Evolutionary conservation across 2,113 vertebrate genomes (phyloP).

Genomic region (Tringa solitaria): DNA sequence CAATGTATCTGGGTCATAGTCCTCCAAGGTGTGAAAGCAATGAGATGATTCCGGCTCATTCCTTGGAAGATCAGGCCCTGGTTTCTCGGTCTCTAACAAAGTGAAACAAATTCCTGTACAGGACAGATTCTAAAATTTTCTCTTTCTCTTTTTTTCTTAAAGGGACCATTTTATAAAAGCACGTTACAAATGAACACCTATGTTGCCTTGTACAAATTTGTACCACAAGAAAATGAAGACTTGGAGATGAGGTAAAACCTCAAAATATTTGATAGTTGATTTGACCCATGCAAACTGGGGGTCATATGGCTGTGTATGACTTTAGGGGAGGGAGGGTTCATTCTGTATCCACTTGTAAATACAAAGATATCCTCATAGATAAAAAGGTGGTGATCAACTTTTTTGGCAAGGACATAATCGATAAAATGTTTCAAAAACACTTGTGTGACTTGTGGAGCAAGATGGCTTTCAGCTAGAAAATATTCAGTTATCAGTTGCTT

Average conservation of each 20-base stretch:
- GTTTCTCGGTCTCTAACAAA: neutral
- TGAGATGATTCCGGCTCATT: neutral
- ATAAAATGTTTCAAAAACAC: neutral
- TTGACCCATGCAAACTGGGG: neutral
- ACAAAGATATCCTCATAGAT: neutral
- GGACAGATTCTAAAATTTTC: neutral
- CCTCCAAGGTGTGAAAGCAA: neutral
- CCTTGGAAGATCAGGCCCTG: neutral
- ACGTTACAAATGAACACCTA: constrained; percentile 86
- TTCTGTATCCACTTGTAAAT: neutral
- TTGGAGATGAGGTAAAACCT: constrained; percentile 89
- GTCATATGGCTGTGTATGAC: neutral
- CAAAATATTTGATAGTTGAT: neutral
- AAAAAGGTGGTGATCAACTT: neutral
- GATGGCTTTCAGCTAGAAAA: neutral
- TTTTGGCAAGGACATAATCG: neutral
- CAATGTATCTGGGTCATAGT: neutral
- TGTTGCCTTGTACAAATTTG: constrained; percentile 95
- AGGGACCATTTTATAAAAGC: constrained; percentile 80
- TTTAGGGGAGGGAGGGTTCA: neutral
- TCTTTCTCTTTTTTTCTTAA: constrained; percentile 1
- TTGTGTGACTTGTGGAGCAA: neutral
- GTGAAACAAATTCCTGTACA: neutral
- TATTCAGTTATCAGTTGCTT: neutral
- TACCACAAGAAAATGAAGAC: constrained; percentile 90